Conservation (phyloP, 2,797 vertebrate genomes). For the Brachymystax lenok region DNA sequence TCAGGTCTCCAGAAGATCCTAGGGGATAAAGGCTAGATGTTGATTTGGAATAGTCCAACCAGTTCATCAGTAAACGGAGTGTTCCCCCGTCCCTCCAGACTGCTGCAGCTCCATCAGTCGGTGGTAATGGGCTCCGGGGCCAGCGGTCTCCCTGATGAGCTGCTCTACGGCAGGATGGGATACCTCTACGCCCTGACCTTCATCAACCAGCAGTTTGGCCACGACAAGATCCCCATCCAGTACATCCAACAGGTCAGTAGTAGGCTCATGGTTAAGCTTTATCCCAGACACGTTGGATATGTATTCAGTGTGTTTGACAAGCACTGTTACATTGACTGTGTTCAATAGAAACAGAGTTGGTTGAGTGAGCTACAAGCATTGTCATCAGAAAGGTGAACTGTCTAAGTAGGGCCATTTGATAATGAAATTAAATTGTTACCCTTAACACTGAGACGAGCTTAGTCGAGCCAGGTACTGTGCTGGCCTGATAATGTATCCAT, state of each 20-base stretch:
- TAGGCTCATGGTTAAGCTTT: too few relatives aligned
- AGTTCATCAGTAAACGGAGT: too few relatives aligned
- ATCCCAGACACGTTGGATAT: too few relatives aligned
- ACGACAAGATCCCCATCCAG: constrained; percentile 85
- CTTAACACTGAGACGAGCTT: too few relatives aligned
- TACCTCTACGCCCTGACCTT: constrained; percentile 89
- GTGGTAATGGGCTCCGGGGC: constrained; percentile 77
- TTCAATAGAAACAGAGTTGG: too few relatives aligned
- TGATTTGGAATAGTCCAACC: not conserved
- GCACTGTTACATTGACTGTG: not conserved
- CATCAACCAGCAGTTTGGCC: constrained; percentile 89
- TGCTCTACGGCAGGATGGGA: constrained; percentile 91
- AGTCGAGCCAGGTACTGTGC: too few relatives aligned
- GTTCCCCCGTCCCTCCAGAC: constrained; percentile 64
- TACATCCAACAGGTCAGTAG: constrained; percentile 88
- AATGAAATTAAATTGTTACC: too few relatives aligned
- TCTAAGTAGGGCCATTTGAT: too few relatives aligned
- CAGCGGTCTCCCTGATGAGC: constrained; percentile 84
- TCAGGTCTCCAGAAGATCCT: not conserved
- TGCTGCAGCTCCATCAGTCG: constrained; percentile 80
- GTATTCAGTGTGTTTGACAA: not conserved
- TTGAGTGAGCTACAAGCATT: too few relatives aligned
- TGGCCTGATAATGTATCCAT: too few relatives aligned
- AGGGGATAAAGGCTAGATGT: not conserved
- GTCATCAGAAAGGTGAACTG: too few relatives aligned